Evolutionary conservation across 37 sponge, comb jelly and placozoan genomes (phyloP).

Genomic region (Hexactinellida sp.): DNA sequence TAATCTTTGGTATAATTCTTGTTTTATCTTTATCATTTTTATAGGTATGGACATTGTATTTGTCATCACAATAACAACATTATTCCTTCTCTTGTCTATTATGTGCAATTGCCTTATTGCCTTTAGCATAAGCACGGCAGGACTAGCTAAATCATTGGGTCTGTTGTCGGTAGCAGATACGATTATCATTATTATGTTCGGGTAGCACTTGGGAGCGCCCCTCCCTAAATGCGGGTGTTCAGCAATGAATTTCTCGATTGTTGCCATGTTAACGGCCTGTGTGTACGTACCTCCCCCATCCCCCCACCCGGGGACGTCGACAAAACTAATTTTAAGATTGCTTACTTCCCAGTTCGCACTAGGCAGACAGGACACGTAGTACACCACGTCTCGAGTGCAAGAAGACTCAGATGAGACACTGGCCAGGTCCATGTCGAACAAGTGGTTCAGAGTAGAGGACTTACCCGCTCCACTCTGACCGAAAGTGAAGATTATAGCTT

Average conservation of each 20-base stretch:
- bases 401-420: not conserved
- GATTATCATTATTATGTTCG: not conserved
- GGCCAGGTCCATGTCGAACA: not conserved
- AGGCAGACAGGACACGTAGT: not conserved
- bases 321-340: not conserved
- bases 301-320: not conserved
- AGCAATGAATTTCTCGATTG: not conserved
- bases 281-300: not conserved
- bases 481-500: not conserved
- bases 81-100: not conserved
- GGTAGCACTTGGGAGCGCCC: not conserved
- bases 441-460: not conserved
- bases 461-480: not conserved
- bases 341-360: not conserved
- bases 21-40: not conserved
- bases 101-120: not conserved
- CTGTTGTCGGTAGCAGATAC: not conserved
- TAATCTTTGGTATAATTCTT: not conserved
- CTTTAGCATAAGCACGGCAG: not conserved
- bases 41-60: not conserved
- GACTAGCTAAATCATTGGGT: not conserved
- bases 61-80: not conserved
- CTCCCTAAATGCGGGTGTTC: not conserved
- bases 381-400: not conserved
- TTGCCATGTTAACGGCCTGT: not conserved